phyloP scores from a whole-genome alignment of 2,797 vertebrate species.

The Megaceryle alcyon region DNA sequence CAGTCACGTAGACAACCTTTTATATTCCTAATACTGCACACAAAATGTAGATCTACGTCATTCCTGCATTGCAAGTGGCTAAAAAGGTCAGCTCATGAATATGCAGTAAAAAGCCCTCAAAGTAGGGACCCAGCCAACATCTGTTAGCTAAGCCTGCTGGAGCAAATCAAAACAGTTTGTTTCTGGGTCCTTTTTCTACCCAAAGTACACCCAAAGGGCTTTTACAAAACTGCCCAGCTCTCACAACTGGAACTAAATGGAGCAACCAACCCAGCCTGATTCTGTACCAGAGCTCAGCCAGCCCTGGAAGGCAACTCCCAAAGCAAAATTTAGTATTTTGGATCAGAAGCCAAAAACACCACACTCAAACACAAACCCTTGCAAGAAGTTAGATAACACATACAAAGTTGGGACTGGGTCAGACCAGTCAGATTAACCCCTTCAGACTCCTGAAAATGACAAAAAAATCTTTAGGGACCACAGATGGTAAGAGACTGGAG shows the following conservation, averaged over 20 bases:
- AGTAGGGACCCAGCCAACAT: neutral
- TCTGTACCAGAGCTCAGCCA: neutral
- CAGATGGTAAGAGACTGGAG: neutral
- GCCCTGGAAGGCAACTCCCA: neutral
- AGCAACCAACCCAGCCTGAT: neutral
- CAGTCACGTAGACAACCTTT: neutral
- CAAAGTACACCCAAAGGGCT: neutral
- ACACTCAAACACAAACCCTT: neutral
- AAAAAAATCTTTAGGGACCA: neutral
- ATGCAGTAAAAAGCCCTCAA: neutral
- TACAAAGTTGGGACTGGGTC: neutral
- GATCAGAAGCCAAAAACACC: neutral
- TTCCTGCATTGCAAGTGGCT: neutral
- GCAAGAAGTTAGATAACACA: neutral
- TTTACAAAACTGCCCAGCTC: neutral
- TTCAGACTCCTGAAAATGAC: neutral
- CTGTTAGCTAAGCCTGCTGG: constrained; percentile 21
- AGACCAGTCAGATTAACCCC: neutral
- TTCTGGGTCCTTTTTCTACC: neutral
- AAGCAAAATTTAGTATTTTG: neutral
- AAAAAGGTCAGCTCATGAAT: constrained; percentile 60
- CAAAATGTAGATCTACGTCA: neutral
- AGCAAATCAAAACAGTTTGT: neutral
- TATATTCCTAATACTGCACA: neutral
- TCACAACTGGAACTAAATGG: neutral